Evolutionary conservation across 2,797 vertebrate species (phyloP).

Genomic region (Telmatherina bonti): DNA sequence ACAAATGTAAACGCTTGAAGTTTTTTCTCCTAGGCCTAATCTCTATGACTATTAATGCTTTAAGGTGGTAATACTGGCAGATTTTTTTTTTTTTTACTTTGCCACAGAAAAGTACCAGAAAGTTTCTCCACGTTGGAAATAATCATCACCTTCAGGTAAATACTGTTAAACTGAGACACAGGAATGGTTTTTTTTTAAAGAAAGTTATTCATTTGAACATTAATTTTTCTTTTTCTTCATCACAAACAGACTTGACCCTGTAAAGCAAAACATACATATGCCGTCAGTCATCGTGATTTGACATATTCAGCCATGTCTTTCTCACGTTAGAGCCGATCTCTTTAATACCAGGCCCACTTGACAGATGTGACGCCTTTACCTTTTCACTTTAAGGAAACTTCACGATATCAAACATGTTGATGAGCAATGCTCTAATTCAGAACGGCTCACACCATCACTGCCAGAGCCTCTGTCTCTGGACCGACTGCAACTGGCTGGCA

Average conservation of each 20-base stretch:
- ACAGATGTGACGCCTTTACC: neutral
- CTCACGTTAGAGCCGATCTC: neutral
- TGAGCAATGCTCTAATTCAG: neutral
- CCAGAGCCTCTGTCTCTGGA: conserved; percentile 50
- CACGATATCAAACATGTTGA: neutral
- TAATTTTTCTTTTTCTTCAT: neutral
- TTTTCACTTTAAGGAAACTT: neutral
- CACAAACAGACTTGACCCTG: neutral
- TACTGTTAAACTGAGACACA: neutral
- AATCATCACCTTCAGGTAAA: neutral
- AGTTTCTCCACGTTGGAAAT: neutral
- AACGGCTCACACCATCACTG: conserved; percentile 50
- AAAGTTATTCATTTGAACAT: neutral
- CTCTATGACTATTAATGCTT: neutral
- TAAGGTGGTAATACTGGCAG: neutral
- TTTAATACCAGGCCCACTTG: neutral
- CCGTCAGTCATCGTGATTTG: neutral
- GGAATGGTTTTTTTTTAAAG: neutral
- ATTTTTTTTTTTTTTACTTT: neutral
- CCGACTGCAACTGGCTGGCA: conserved; percentile 60
- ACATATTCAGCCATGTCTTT: neutral
- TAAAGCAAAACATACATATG: neutral
- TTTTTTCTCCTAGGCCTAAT: neutral
- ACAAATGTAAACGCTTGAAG: neutral
- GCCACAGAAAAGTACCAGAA: neutral